phyloP scores from a whole-genome alignment of 1,140 invertebrate species.

The Ericerus pela region DNA sequence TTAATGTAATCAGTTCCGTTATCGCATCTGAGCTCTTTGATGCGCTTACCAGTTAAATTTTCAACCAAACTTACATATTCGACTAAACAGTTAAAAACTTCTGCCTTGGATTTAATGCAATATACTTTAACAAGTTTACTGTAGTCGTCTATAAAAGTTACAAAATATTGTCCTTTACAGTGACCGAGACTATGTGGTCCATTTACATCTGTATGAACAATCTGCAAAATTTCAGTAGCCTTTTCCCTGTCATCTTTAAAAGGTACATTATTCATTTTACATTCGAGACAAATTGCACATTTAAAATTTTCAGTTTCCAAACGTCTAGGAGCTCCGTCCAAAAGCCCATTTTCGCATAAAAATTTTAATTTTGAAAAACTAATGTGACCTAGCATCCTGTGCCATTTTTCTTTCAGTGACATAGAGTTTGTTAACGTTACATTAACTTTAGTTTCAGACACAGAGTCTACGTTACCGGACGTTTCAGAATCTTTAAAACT shows the following conservation, averaged over 20 bases:
- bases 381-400: slow-evolving; percentile 21
- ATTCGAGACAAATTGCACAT: slow-evolving; percentile 20
- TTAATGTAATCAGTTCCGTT: slow-evolving; percentile 17
- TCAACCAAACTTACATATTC: slow-evolving; percentile 18
- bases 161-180: slow-evolving; percentile 20
- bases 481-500: neutral
- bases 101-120: slow-evolving; percentile 22
- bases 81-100: slow-evolving; percentile 20
- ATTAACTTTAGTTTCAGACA: neutral
- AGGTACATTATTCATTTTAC: slow-evolving; percentile 20
- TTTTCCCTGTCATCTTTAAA: slow-evolving; percentile 15
- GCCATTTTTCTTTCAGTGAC: too few relatives aligned
- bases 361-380: slow-evolving; percentile 20
- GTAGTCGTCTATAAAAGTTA: slow-evolving; percentile 26
- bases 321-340: neutral
- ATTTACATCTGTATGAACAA: slow-evolving; percentile 24
- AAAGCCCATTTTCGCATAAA: slow-evolving; percentile 9
- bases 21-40: slow-evolving; percentile 16
- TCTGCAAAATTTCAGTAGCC: slow-evolving; percentile 18
- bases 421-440: too few relatives aligned
- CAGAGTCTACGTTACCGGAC: neutral
- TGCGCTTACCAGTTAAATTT: neutral
- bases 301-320: slow-evolving; percentile 2
- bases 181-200: slow-evolving; percentile 15
- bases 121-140: slow-evolving; percentile 21